phyloP scores from a whole-genome alignment of 1,140 invertebrate genomes.

The Heliconius nattereri region DNA sequence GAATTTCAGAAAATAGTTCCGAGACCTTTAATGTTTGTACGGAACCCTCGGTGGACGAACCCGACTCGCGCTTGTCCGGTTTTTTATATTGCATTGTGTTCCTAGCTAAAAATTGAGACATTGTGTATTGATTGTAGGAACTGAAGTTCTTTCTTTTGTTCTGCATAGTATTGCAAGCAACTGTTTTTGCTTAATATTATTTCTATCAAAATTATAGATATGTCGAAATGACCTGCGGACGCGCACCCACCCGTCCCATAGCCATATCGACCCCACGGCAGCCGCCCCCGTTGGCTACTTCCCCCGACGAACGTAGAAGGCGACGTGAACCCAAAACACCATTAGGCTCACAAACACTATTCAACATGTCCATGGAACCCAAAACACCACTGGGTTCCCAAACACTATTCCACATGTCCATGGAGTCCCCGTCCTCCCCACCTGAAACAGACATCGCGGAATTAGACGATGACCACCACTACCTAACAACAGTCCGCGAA shows the following conservation, averaged over 20 bases:
- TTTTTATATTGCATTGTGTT: no score
- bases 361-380: constrained; percentile 60
- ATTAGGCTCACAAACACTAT: constrained; percentile 60
- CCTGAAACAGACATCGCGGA: constrained; percentile 40
- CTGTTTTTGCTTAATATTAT: no score
- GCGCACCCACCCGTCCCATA: constrained; percentile 50
- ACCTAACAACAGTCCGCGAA: constrained; percentile 62
- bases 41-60: no score
- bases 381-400: constrained; percentile 54
- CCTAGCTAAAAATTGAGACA: no score
- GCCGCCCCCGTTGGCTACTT: constrained; percentile 38
- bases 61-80: no score
- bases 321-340: constrained; percentile 45
- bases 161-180: no score
- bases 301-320: constrained; percentile 42
- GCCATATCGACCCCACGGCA: constrained; percentile 44
- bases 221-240: constrained; percentile 58
- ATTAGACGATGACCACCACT: constrained; percentile 50
- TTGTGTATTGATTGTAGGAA: no score
- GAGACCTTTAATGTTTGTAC: no score
- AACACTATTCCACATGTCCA: constrained; percentile 59
- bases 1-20: no score
- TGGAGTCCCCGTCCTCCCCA: constrained; percentile 58
- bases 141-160: no score
- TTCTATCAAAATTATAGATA: no score